Evolutionary conservation across 1,140 invertebrate species (phyloP).

Genomic region (Camponotus vicinus): DNA sequence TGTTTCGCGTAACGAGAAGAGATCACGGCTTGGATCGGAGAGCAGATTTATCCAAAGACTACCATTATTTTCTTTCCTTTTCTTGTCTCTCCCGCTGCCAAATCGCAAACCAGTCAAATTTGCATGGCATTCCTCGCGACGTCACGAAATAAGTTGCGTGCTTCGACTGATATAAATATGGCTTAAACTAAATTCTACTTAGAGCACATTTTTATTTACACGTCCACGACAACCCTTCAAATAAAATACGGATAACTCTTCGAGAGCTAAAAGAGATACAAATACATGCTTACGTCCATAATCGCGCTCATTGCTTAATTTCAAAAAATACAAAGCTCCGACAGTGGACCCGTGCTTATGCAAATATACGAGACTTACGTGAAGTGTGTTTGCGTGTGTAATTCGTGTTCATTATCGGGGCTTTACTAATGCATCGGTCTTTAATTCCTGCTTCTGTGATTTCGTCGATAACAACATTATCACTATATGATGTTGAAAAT

Average conservation of each 20-base stretch:
- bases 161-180: slow-evolving; percentile 77
- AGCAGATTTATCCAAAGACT: slow-evolving; percentile 63
- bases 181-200: slow-evolving; percentile 60
- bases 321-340: neutral
- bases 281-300: slow-evolving; percentile 6
- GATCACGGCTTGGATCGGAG: slow-evolving; percentile 54
- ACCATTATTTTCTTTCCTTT: slow-evolving; percentile 53
- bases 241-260: neutral
- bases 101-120: slow-evolving; percentile 67
- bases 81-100: neutral
- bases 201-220: slow-evolving; percentile 59
- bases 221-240: neutral
- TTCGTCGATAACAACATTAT: slow-evolving; percentile 3
- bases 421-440: slow-evolving; percentile 12
- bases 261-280: neutral
- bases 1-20: slow-evolving; percentile 50
- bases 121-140: slow-evolving; percentile 67
- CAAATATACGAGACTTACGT: neutral
- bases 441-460: neutral
- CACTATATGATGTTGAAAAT: neutral
- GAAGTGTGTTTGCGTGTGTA: slow-evolving; percentile 11
- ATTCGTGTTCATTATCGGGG: slow-evolving; percentile 40
- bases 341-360: neutral
- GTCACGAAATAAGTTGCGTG: slow-evolving; percentile 74
- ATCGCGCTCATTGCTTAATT: neutral